A percentile compares a stretch with the other conserved stretches of the same genome.
Conservation (phyloP, 23 tunicate genomes). For the Trididemnum miniatum region DNA sequence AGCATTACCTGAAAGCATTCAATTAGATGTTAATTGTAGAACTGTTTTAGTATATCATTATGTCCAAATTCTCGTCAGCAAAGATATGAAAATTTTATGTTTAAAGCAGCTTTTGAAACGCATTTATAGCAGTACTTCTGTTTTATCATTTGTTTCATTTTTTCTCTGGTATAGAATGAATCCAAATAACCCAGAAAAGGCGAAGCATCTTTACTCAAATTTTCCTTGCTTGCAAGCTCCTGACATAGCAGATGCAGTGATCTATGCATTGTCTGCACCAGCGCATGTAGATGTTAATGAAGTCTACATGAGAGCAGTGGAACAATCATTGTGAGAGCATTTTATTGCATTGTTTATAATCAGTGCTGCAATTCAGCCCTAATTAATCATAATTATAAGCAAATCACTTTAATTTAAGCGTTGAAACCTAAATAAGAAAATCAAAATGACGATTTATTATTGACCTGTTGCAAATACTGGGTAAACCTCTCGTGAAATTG, state of each 20-base stretch:
- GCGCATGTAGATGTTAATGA: slow-evolving; percentile 55
- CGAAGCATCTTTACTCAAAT: slow-evolving; percentile 14
- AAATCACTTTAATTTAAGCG: too few relatives aligned
- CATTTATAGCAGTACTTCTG: too few relatives aligned
- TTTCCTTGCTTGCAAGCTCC: slow-evolving; percentile 11
- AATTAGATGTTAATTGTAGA: too few relatives aligned
- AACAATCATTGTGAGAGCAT: neutral
- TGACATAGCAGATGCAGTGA: slow-evolving; percentile 63
- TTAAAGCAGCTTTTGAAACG: neutral
- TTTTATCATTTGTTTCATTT: neutral
- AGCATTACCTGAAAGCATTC: too few relatives aligned
- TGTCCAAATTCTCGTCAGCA: neutral
- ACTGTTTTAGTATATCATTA: neutral
- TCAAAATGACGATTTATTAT: too few relatives aligned
- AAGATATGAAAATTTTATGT: neutral
- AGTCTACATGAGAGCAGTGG: slow-evolving; percentile 36
- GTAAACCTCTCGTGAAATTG: too few relatives aligned
- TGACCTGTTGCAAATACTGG: too few relatives aligned
- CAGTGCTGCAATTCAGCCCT: too few relatives aligned
- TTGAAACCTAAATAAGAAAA: too few relatives aligned
- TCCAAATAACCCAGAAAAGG: slow-evolving; percentile 37
- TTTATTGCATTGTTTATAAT: too few relatives aligned
- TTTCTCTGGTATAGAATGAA: neutral
- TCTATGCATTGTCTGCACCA: slow-evolving; percentile 51
- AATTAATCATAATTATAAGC: too few relatives aligned